Conservation (phyloP, 35 echinoderm and acorn worm genomes). For the Chiridota heheva region DNA sequence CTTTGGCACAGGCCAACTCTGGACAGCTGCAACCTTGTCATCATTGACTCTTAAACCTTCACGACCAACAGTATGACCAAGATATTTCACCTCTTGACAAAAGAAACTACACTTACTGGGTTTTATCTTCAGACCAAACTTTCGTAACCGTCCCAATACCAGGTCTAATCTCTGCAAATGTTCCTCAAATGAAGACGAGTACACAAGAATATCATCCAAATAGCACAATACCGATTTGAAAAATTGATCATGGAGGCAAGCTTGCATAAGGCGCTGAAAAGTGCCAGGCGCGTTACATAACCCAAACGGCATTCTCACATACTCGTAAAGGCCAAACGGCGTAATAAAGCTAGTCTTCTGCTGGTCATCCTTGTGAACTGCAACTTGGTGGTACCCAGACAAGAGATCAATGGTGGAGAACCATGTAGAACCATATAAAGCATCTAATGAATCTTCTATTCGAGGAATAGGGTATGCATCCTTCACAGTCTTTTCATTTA, state of each 20-base stretch:
- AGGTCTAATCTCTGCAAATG: neutral
- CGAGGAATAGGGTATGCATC: conserved; percentile 39
- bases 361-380: neutral
- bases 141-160: conserved; percentile 3
- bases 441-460: conserved; percentile 43
- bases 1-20: neutral
- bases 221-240: conserved; percentile 4
- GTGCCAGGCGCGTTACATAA: conserved; percentile 13
- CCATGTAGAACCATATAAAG: neutral
- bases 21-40: neutral
- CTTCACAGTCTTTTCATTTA: conserved; percentile 25
- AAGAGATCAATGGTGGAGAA: conserved; percentile 26
- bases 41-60: neutral
- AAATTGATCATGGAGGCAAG: neutral
- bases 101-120: conserved; percentile 20
- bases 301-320: neutral
- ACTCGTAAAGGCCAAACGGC: conserved; percentile 12
- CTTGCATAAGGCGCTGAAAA: conserved; percentile 12
- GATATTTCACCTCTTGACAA: conserved; percentile 1
- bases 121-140: conserved; percentile 16
- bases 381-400: conserved; percentile 34
- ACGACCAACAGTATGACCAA: conserved; percentile 18
- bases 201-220: conserved; percentile 34
- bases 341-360: conserved; percentile 4
- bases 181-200: neutral